Conservation (phyloP, 2,797 vertebrate genomes). For the Loris lydekkerianus region DNA sequence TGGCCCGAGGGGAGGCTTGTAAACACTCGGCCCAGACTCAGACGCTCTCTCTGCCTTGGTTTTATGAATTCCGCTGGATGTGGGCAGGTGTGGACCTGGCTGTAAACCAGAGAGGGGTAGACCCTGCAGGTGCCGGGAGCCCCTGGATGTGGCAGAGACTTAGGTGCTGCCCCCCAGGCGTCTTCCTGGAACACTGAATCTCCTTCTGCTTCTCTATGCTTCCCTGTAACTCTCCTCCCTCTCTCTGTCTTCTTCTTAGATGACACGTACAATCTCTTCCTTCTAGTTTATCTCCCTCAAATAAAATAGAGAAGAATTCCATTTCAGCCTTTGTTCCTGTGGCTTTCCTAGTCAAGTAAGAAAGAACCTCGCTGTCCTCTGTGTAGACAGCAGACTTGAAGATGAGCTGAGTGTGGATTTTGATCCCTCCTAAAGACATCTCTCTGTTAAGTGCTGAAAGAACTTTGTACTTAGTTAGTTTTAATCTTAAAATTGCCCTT, state of each 20-base stretch:
- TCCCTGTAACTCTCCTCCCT: neutral
- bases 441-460: neutral
- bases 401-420: neutral
- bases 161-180: neutral
- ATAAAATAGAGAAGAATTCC: neutral
- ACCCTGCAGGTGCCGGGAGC: neutral
- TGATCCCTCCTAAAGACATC: neutral
- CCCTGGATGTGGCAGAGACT: neutral
- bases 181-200: neutral
- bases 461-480: neutral
- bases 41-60: neutral
- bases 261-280: neutral
- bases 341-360: neutral
- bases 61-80: slow-evolving; percentile 56
- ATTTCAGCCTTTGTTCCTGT: neutral
- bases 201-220: neutral
- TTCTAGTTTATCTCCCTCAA: neutral
- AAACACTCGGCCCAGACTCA: slow-evolving; percentile 29
- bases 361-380: neutral
- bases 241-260: neutral
- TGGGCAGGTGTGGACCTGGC: slow-evolving; percentile 52
- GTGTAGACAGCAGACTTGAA: neutral
- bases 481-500: neutral
- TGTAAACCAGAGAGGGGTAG: slow-evolving; percentile 3
- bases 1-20: neutral